Conservation (phyloP, 2,888 invertebrate species). For the Bruchidius siliquastri region DNA sequence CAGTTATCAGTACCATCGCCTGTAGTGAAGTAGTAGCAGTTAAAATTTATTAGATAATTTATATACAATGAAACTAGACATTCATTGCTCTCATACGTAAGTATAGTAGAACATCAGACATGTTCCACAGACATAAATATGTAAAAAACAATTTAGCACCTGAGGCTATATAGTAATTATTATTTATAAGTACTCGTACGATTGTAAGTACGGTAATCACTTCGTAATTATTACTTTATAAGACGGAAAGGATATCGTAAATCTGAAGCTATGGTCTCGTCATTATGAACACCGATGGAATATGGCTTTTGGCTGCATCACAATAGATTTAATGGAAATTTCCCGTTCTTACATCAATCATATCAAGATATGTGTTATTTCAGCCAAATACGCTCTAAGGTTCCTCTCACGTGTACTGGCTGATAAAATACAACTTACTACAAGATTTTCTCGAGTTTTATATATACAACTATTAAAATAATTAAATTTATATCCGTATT, state of each 20-base stretch:
- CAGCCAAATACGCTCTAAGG: too few relatives aligned
- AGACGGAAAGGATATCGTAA: constrained; percentile 26
- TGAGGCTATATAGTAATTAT: constrained; percentile 17
- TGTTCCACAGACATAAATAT: constrained; percentile 9
- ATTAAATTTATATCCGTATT: neutral
- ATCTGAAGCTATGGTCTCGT: constrained; percentile 23
- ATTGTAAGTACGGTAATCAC: constrained; percentile 22
- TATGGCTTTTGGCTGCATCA: neutral
- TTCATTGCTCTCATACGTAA: neutral
- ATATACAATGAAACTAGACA: neutral
- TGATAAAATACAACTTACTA: too few relatives aligned
- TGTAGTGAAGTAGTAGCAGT: neutral
- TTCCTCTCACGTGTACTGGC: too few relatives aligned
- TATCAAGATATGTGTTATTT: neutral
- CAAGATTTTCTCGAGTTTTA: too few relatives aligned
- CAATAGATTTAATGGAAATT: neutral
- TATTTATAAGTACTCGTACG: constrained; percentile 17
- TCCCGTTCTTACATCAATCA: neutral
- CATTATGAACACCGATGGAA: constrained; percentile 9
- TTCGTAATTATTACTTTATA: constrained; percentile 26
- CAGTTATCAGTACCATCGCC: neutral
- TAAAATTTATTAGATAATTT: neutral
- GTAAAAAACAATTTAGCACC: constrained; percentile 21
- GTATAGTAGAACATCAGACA: neutral
- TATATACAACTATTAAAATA: too few relatives aligned